Base-by-base conservation (phyloP, 1,140 invertebrate species). In the Copidosoma floridanum region DNA sequence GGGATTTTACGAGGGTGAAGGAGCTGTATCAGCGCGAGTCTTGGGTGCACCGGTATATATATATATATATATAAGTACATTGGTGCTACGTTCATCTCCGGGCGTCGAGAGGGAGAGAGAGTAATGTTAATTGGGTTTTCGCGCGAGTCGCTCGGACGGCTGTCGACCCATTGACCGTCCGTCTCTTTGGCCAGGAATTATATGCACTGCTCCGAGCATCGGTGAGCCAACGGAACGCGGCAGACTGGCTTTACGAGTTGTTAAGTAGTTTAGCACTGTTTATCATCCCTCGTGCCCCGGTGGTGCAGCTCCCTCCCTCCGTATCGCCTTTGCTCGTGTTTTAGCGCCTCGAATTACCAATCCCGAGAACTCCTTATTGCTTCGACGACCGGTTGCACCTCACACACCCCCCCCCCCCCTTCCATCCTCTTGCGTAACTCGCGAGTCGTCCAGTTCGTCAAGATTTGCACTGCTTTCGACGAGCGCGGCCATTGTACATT, bases 101-200 rank as follows among this genome's bases (percentile, higher is more conserved):
- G n/a, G n/a, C n/a, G n/a, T n/a, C 21, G 38, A 32, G 27, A 12
- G 48, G 48, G 56, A 43, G 35, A 32, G 38, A 50, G 57, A 67
- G 69, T 67, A 71, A 74, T 69, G 67, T 66, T 71, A 69, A 73
- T 75, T 73, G 68, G 71, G 59, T 65, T 62, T 66, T 58, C 54
- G 65, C 67, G 68, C 67, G 63, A 74, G 74, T 76, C 69, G 68
- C 64, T n/a, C n/a, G n/a, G n/a, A n/a, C n/a, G n/a, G n/a, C n/a
- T n/a, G 62, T 66, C 66, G 60, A 62, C 51, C 67, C 40, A 62
- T 44, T 61, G 41, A 60, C 65, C 63, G 52, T 57, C 62, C 47
- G 54, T 50, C 57, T 32, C 41, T 38, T 23, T 32, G 14, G 18
- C 1, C 8, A 67, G 65, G 70, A 69, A 71, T 73, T 72, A 71